Base-by-base conservation (phyloP, 2,888 invertebrate species). In the Plagodis pulveraria region DNA sequence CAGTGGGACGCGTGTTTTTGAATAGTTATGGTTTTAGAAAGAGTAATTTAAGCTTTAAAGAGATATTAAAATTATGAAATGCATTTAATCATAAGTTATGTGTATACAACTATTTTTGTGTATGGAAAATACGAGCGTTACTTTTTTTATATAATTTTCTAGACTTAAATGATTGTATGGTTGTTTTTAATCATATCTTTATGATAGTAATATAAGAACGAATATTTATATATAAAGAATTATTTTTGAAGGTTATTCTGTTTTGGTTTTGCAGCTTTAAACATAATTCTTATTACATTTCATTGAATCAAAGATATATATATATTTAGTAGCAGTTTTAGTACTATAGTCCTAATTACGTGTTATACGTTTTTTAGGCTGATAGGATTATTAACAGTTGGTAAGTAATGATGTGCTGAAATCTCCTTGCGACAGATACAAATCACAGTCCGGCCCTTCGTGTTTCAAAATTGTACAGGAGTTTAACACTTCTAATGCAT, bases 11-110 rank as follows among this genome's bases (percentile, higher is more conserved):
- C 81, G 84, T 77, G 56, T 65, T 74, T 78, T 83, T 76, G 74
- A 81, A 82, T 83, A 77, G 81, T 62, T 72, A 77, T 79, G 83
- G 78, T 83, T 84, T 81, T 76, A 73, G 56, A 57, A 70, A 68
- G 54, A 63, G 52, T 62, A 58, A 63, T 61, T 60, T 66, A 48
- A 50, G 49, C 32, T 58, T 58, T 69, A 70, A n/a, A n/a, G 58
- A 63, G 47, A 58, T 52, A 45, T 58, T 48, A 43, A 65, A 52
- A 63, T 68, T 69, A 55, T 66, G 61, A 66, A 68, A 72, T 71
- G 72, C 73, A 72, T 76, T 74, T 77, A 72, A 66, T 69, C 58
- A 51, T 62, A 64, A 61, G 38, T 57, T 56, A 62, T 50, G 45
- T 50, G n/a, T 40, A 43, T 58, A 50, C 58, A 7, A n/a, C 9